A percentile compares a stretch with the other conserved stretches of the same genome.
These are phyloP conservation scores for Tolypeutes matacus DNA, from an alignment of 2,797 vertebrate species.

Conservation along the genomic window DNA sequence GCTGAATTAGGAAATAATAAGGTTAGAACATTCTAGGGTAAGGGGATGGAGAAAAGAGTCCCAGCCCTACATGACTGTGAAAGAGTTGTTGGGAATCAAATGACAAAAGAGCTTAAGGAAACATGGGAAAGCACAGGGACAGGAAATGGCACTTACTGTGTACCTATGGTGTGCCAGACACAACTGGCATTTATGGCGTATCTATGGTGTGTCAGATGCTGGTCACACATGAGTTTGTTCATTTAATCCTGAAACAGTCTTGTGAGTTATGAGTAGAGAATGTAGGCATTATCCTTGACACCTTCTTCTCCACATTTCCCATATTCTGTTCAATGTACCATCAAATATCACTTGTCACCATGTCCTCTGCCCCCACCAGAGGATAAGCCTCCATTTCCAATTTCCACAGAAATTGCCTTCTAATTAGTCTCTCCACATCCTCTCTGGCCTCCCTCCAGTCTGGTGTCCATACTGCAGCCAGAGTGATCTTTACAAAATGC, in stretches of 20 bases:
- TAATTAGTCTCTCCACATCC: neutral
- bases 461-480: neutral
- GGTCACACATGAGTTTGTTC: conserved; percentile 46
- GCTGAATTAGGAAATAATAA: conserved; percentile 81
- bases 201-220: neutral
- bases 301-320: conserved; percentile 33
- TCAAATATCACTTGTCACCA: fast-evolving
- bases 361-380: neutral
- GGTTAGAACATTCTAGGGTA: conserved; percentile 79
- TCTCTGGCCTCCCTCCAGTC: neutral
- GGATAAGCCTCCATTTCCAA: neutral
- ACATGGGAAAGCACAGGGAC: conserved; percentile 43
- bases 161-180: neutral
- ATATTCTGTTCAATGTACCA: neutral
- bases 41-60: neutral
- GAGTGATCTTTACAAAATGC: neutral
- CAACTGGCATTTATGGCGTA: conserved; percentile 64
- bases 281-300: conserved; percentile 53
- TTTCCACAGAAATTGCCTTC: neutral
- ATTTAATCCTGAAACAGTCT: conserved; percentile 74
- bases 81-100: neutral
- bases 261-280: conserved; percentile 61
- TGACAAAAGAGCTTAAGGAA: neutral
- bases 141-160: conserved; percentile 64
- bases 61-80: neutral